These are phyloP conservation scores for Bergia sp. DNA, from an alignment of 92 coral and sea anemone genomes.

Conservation along the genomic window DNA sequence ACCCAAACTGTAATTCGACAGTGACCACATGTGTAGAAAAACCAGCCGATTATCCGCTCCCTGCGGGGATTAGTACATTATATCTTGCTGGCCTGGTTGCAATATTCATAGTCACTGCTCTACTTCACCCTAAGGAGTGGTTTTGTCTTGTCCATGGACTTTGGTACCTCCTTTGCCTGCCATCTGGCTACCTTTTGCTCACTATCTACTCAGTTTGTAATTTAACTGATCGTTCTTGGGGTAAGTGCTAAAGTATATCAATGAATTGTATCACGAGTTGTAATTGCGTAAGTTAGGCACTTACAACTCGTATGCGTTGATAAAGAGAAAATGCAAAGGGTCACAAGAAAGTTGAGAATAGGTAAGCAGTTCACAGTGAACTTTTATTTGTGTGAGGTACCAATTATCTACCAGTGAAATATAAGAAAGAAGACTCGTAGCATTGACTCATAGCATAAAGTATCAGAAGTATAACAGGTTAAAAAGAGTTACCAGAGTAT, in stretches of 20 bases:
- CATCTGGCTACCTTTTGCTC: constrained; percentile 62
- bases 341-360: too few relatives aligned
- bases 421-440: too few relatives aligned
- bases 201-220: constrained; percentile 63
- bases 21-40: not conserved
- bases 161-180: constrained; percentile 66
- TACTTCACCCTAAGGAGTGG: constrained; percentile 63
- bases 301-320: too few relatives aligned
- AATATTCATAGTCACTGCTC: constrained; percentile 56
- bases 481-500: too few relatives aligned
- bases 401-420: too few relatives aligned
- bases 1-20: not conserved
- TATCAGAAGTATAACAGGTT: too few relatives aligned
- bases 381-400: too few relatives aligned
- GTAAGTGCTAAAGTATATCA: constrained; percentile 28
- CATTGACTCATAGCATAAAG: too few relatives aligned
- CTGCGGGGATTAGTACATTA: constrained; percentile 54
- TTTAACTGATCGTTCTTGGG: constrained; percentile 74
- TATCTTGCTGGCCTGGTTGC: constrained; percentile 62
- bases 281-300: too few relatives aligned
- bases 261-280: too few relatives aligned
- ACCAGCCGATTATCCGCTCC: constrained; percentile 46
- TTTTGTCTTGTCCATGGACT: constrained; percentile 57
- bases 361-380: too few relatives aligned
- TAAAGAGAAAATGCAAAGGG: too few relatives aligned